Conservation (phyloP, 2,113 vertebrate species). For the Callipepla squamata region DNA sequence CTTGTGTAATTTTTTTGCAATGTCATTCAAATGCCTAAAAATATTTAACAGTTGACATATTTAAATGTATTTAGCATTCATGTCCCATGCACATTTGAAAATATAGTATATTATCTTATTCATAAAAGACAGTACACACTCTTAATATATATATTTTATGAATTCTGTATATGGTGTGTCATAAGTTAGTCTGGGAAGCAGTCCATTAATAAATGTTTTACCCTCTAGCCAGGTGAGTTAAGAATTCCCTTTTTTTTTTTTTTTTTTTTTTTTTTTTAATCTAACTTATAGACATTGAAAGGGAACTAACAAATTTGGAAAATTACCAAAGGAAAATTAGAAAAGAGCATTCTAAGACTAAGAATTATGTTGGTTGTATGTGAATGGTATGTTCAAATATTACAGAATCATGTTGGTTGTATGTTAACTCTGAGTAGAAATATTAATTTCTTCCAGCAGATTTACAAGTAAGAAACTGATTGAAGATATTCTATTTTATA, state of each 20-base stretch:
- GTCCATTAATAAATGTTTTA: neutral
- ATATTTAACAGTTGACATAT: neutral
- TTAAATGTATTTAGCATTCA: neutral
- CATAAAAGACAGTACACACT: too few species aligned
- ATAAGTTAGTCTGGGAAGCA: neutral
- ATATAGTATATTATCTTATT: neutral
- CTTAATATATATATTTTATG: neutral
- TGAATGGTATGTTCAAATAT: constrained; percentile 27
- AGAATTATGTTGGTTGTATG: neutral
- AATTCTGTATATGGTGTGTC: neutral
- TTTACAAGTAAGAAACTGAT: constrained; percentile 49
- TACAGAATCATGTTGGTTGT: neutral
- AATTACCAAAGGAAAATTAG: neutral
- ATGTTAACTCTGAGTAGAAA: constrained; percentile 29
- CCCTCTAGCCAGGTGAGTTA: neutral
- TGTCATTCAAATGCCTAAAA: neutral
- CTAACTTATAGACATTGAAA: neutral
- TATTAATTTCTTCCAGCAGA: constrained; percentile 53
- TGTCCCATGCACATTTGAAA: neutral
- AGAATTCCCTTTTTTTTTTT: neutral
- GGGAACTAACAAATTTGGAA: constrained; percentile 12
- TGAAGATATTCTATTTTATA: constrained; percentile 44
- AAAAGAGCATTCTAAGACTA: neutral
- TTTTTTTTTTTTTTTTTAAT: neutral
- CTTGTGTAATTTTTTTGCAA: neutral